Evolutionary conservation across 2,888 invertebrate genomes (phyloP).

Genomic region (Agrilus cyanescens): DNA sequence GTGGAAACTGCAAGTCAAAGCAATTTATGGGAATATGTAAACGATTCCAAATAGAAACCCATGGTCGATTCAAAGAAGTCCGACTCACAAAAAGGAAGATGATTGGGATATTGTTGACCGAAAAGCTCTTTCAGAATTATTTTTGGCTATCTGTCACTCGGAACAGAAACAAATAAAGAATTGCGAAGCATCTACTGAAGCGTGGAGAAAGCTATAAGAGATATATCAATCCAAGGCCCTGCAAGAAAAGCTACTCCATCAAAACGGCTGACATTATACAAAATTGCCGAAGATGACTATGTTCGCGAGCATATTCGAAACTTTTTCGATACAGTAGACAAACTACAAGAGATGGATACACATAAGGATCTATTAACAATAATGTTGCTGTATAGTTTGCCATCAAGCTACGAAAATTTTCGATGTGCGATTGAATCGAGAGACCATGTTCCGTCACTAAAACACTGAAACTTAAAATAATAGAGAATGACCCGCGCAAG

Average conservation of each 20-base stretch:
- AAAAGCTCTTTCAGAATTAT: conserved; percentile 16
- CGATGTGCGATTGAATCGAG: conserved; percentile 25
- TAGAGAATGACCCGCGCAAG: no score
- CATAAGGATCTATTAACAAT: conserved; percentile 17
- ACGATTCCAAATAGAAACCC: not conserved
- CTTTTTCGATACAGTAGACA: conserved; percentile 28
- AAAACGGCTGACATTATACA: conserved; percentile 26
- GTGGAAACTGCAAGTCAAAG: not conserved
- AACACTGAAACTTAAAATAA: no score
- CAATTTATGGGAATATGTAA: not conserved
- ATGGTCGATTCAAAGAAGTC: not conserved
- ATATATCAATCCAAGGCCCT: conserved; percentile 30
- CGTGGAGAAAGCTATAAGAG: conserved; percentile 28
- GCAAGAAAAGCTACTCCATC: conserved; percentile 30
- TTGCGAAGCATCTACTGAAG: conserved; percentile 23
- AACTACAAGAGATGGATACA: conserved; percentile 23
- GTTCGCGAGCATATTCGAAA: conserved; percentile 24
- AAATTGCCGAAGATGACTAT: conserved; percentile 25
- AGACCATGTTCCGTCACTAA: conserved; percentile 20
- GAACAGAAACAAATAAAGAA: conserved; percentile 25
- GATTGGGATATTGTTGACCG: conserved; percentile 4
- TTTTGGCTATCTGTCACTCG: conserved; percentile 16
- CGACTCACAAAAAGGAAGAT: not conserved
- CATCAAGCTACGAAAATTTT: conserved; percentile 23
- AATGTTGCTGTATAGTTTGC: conserved; percentile 25